A percentile compares a stretch with the other conserved stretches of the same genome.
These are phyloP conservation scores for Lonchura striata DNA, from an alignment of 2,113 vertebrate species.

Conservation along the genomic window DNA sequence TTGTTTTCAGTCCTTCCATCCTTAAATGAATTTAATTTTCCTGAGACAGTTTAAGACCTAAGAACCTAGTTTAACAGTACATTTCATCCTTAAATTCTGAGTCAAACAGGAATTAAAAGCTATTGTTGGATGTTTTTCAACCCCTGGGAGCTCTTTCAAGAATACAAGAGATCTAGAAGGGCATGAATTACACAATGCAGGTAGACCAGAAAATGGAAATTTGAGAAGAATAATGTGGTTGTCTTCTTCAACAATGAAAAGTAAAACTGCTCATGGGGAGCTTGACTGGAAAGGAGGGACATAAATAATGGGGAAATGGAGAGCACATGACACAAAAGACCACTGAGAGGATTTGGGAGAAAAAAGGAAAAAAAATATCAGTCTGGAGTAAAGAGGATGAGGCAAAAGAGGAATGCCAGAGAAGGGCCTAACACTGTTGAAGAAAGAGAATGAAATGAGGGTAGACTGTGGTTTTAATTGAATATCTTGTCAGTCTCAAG, in stretches of 20 bases:
- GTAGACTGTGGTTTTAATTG: background rate
- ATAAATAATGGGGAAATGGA: background rate
- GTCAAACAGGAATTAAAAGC: background rate
- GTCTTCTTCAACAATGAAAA: background rate
- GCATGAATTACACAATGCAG: background rate
- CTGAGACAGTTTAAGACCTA: background rate
- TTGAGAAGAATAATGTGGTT: background rate
- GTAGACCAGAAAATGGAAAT: background rate
- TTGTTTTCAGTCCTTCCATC: background rate
- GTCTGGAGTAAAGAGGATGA: background rate
- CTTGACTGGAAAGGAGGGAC: background rate
- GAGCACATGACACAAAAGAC: background rate
- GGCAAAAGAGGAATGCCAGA: background rate
- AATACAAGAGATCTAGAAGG: background rate
- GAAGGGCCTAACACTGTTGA: background rate
- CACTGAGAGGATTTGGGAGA: fast-evolving
- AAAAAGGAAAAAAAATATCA: background rate
- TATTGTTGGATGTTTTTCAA: background rate
- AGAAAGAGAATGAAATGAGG: background rate
- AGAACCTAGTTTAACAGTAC: background rate
- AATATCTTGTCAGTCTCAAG: background rate
- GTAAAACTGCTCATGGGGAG: background rate
- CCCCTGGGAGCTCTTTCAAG: background rate
- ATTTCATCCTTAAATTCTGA: background rate
- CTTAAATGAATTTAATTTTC: background rate